A percentile compares a stretch with the other conserved stretches of the same genome.
Evolutionary conservation across 1,140 invertebrate genomes (phyloP).

Genomic region (Papilio machaon): DNA sequence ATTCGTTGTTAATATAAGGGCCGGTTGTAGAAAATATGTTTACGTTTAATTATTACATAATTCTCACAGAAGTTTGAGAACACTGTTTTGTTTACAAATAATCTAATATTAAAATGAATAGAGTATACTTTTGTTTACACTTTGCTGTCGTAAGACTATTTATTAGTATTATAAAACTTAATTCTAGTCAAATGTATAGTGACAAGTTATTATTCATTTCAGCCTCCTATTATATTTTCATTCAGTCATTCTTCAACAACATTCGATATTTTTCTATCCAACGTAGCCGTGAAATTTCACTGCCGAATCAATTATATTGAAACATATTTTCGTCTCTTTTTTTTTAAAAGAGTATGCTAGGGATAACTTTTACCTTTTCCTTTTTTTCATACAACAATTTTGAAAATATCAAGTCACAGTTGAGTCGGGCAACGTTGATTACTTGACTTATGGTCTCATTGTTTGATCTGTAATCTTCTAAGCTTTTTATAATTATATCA

Average conservation of each 20-base stretch:
- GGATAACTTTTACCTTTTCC: no score
- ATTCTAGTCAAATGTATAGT: constrained; percentile 61
- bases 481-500: neutral
- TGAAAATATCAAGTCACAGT: no score
- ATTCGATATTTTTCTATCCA: neutral
- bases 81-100: constrained; percentile 35
- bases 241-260: neutral
- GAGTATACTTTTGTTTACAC: constrained; percentile 38
- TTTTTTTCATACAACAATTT: no score
- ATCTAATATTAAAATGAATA: constrained; percentile 26
- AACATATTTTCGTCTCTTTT: no score
- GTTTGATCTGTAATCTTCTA: no score
- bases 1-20: no score
- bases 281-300: neutral
- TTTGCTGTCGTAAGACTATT: constrained; percentile 55
- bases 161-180: constrained; percentile 49
- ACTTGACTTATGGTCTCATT: no score
- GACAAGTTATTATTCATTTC: constrained; percentile 18
- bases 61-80: neutral
- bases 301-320: no score
- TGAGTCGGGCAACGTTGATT: no score
- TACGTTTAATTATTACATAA: no score
- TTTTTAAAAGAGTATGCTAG: no score
- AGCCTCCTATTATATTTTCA: neutral
- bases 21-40: no score